Conservation (phyloP, 2,888 invertebrate species). For the Agonopterix arenella region DNA sequence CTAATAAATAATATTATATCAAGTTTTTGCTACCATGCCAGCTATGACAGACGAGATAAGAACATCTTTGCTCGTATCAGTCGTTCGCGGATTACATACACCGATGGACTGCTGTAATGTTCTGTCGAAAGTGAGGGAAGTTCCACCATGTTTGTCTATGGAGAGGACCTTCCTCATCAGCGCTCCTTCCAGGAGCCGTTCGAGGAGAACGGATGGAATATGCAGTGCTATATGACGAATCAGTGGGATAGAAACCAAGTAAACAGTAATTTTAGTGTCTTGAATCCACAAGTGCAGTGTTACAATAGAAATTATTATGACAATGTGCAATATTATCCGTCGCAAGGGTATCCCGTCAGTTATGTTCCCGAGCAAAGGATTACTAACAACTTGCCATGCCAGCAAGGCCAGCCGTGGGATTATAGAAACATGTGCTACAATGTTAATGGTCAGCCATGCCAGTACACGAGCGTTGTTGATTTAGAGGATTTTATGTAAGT, state of each 20-base stretch:
- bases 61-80: conserved; percentile 66
- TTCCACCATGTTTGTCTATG: conserved; percentile 46
- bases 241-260: conserved; percentile 43
- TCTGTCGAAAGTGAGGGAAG: conserved; percentile 23
- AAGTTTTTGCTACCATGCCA: conserved; percentile 61
- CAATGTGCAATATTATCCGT: conserved; percentile 30
- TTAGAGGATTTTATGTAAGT: conserved; percentile 88
- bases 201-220: conserved; percentile 47
- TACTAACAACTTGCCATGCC: conserved; percentile 65
- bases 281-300: conserved; percentile 43
- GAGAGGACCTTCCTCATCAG: conserved; percentile 33
- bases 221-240: conserved; percentile 47
- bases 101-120: conserved; percentile 59
- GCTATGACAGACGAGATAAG: conserved; percentile 52
- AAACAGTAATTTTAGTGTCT: conserved; percentile 34
- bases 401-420: conserved; percentile 72
- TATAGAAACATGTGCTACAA: conserved; percentile 81
- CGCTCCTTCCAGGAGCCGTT: conserved; percentile 39
- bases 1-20: conserved; percentile 50
- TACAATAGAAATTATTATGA: conserved; percentile 33
- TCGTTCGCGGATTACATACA: conserved; percentile 59
- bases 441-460: conserved; percentile 80
- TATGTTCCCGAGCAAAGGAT: conserved; percentile 30
- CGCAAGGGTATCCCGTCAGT: conserved; percentile 14
- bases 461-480: conserved; percentile 80